phyloP scores from a whole-genome alignment of 2,888 invertebrate species.

The Dinocampus coccinellae region DNA sequence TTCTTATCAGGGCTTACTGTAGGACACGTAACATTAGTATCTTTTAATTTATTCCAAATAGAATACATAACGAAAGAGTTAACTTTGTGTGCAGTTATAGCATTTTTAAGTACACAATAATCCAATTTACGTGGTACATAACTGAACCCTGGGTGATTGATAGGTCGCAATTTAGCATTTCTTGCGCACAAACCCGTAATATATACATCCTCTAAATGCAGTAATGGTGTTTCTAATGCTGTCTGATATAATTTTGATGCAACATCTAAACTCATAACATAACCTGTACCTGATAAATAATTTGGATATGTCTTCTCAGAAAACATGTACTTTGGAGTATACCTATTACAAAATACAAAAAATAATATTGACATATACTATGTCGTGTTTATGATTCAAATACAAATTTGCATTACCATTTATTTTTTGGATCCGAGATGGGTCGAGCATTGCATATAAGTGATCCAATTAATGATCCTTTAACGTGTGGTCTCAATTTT shows the following conservation, averaged over 20 bases:
- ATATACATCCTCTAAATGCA: slow-evolving; percentile 85
- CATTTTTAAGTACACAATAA: slow-evolving; percentile 71
- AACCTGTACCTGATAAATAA: slow-evolving; percentile 86
- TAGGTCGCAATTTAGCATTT: slow-evolving; percentile 73
- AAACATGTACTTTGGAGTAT: slow-evolving; percentile 85
- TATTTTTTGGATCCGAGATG: slow-evolving; percentile 79
- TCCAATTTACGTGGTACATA: slow-evolving; percentile 71
- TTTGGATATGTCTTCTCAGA: slow-evolving; percentile 80
- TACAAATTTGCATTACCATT: slow-evolving; percentile 74
- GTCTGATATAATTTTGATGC: slow-evolving; percentile 77
- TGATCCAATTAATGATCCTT: slow-evolving; percentile 78
- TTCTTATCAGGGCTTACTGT: slow-evolving; percentile 44
- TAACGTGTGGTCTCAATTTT: slow-evolving; percentile 53
- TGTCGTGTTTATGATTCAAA: neutral
- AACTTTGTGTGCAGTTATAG: slow-evolving; percentile 74
- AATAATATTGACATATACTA: slow-evolving; percentile 6
- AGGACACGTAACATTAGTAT: slow-evolving; percentile 52
- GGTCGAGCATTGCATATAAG: slow-evolving; percentile 85
- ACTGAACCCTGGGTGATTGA: slow-evolving; percentile 77
- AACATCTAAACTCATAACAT: slow-evolving; percentile 79
- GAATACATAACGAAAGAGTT: slow-evolving; percentile 70
- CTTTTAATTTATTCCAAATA: slow-evolving; percentile 61
- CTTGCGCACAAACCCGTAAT: slow-evolving; percentile 82
- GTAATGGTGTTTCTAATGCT: slow-evolving; percentile 77
- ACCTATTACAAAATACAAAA: slow-evolving; percentile 70